Percentiles rank a stretch among this genome's conserved stretches.
phyloP scores from a whole-genome alignment of 2,113 vertebrate species.

The Balaenoptera acutorostrata region DNA sequence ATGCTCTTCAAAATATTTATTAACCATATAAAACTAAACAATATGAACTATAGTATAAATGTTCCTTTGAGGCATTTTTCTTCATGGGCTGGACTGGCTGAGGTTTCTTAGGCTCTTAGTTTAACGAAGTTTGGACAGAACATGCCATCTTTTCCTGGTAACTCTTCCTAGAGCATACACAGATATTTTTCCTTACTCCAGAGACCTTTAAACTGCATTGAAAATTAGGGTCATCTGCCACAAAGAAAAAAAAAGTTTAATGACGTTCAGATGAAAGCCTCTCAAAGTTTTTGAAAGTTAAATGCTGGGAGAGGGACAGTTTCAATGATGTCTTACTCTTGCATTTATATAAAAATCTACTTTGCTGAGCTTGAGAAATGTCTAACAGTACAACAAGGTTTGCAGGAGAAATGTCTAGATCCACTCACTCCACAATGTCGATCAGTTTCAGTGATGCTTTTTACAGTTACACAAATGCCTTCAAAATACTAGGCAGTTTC shows the following conservation, averaged over 20 bases:
- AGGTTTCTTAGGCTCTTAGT: conserved; percentile 38
- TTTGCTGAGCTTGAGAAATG: conserved; percentile 30
- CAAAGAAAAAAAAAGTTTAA: conserved; percentile 48
- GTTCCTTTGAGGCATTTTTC: conserved; percentile 50
- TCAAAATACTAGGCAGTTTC: conserved; percentile 19
- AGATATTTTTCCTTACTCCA: conserved; percentile 59
- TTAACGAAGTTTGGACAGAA: conserved; percentile 48
- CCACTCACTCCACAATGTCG: background rate
- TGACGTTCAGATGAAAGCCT: conserved; percentile 31
- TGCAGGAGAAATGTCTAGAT: conserved; percentile 21
- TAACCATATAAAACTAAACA: conserved; percentile 40
- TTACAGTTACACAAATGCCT: conserved; percentile 4
- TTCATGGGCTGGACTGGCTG: conserved; percentile 17
- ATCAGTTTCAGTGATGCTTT: conserved; percentile 4
- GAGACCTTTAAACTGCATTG: conserved; percentile 49
- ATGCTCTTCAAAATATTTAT: conserved; percentile 59
- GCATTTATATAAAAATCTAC: conserved; percentile 25
- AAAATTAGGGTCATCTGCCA: conserved; percentile 61
- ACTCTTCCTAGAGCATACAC: conserved; percentile 45
- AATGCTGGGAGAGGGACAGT: background rate
- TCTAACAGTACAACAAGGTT: conserved; percentile 9
- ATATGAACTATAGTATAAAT: conserved; percentile 39
- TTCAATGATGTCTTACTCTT: conserved; percentile 18
- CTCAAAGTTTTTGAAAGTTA: conserved; percentile 36
- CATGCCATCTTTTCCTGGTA: conserved; percentile 46